phyloP scores from a whole-genome alignment of 1,140 invertebrate species.

The Papilio helenus region DNA sequence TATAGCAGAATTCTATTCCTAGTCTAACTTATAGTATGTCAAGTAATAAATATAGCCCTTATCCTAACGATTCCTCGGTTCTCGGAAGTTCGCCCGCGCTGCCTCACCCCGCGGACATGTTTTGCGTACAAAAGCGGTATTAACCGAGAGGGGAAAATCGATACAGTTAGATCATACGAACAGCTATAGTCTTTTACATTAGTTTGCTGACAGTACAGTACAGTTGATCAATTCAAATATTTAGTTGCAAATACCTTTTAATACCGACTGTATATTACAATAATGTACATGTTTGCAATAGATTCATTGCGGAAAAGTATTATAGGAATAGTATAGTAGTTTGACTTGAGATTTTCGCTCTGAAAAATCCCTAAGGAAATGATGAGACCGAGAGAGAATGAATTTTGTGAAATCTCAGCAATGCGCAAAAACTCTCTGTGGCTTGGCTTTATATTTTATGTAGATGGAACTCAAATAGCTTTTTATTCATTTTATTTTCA shows the following conservation, averaged over 20 bases:
- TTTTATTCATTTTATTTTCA: neutral
- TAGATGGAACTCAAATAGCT: neutral
- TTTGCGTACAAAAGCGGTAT: neutral
- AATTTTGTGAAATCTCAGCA: conserved; percentile 8
- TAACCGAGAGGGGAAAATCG: conserved; percentile 1
- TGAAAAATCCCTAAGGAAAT: neutral
- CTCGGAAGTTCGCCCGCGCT: neutral
- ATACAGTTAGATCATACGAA: neutral
- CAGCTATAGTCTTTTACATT: neutral
- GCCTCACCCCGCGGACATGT: neutral
- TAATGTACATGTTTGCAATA: neutral
- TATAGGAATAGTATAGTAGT: neutral
- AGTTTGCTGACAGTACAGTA: neutral
- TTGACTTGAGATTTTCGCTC: neutral
- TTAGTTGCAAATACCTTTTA: neutral
- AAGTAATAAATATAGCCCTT: conserved; percentile 6
- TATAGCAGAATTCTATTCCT: neutral
- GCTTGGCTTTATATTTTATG: conserved; percentile 1
- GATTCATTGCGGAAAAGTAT: neutral
- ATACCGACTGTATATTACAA: neutral
- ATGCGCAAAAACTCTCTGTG: conserved; percentile 8
- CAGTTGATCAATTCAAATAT: neutral
- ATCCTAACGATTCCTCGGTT: neutral
- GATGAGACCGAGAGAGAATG: neutral
- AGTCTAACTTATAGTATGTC: neutral